phyloP scores from a whole-genome alignment of 2,113 vertebrate species.

The Poeciliopsis retropinna region DNA sequence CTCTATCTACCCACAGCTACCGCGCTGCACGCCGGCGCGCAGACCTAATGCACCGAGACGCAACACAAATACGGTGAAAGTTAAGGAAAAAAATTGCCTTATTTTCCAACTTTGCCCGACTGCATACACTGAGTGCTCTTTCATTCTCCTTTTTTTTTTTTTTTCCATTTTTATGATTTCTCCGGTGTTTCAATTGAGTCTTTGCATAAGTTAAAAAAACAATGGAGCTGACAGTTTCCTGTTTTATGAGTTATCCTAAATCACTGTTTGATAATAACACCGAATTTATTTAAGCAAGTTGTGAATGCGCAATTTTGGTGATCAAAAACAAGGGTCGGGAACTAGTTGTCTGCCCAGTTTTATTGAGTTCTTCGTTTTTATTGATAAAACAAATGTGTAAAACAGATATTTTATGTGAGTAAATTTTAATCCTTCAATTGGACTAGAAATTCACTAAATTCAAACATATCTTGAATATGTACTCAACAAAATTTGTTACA shows the following conservation, averaged over 20 bases:
- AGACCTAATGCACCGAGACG: conserved; percentile 75
- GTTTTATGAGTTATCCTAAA: not conserved
- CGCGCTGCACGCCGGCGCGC: conserved; percentile 64
- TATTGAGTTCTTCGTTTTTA: not conserved
- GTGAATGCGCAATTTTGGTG: no score
- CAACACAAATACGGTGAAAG: conserved; percentile 62
- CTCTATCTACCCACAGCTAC: conserved; percentile 83
- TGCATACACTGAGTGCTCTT: conserved; percentile 38
- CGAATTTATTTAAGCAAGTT: not conserved
- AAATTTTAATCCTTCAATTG: not conserved
- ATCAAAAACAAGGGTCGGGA: no score
- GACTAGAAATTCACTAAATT: not conserved
- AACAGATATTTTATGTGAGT: not conserved
- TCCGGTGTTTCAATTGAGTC: conserved; percentile 58
- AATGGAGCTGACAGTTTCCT: conserved; percentile 50
- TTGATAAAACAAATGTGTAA: not conserved
- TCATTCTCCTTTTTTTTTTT: conserved; percentile 21
- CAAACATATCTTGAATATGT: not conserved
- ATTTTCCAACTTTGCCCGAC: conserved; percentile 66
- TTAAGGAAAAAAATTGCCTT: conserved; percentile 65
- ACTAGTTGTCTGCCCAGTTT: not conserved
- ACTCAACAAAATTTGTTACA: not conserved
- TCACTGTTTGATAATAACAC: not conserved
- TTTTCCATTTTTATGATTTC: conserved; percentile 43
- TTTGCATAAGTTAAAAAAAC: conserved; percentile 20